Evolutionary conservation across 2,888 invertebrate species (phyloP), one percentile per base, ranked within the genome.

Genomic region (Caenorhabditis plicata): DNA sequence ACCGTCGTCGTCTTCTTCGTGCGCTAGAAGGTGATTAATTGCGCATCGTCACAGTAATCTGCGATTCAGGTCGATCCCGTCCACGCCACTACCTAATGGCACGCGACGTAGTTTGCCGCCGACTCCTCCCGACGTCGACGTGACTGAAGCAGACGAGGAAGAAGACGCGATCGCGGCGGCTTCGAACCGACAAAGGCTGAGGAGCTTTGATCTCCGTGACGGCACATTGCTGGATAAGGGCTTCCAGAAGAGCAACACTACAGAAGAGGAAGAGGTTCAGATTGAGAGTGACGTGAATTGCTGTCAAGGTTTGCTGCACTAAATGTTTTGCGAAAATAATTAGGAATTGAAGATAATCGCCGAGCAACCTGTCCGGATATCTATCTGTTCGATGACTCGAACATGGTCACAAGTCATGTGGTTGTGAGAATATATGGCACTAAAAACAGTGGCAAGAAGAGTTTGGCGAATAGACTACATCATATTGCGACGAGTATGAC

Each of bases 321-420:
- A 25, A 17, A 7, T 9, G 4, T 33, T 25, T 19, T 31, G n/a
- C 22, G 15, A 11, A 4, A 13, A 19, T 19, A 25, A n/a, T 29
- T 23, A 19, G 5, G 4, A 25, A 15, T 46, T 52, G 20, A 44
- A 51, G 70, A 68, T 31, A 49, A 23, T 13, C 73, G 78, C 13
- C 72, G 78, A 22, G 70, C 78, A 27, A 78, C 78, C 0, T 78
- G 78, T 53, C 78, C 78, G 2, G 78, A 78, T 42, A 78, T 78
- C 49, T 78, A 71, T 57, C 70, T 78, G 19, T 74, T 73, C 46
- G 61, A 67, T 7, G 55, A 52, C 2, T 46, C 47, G 26, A 55
- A 62, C 32, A 35, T 41, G 8, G 39, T 56, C 3, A 55, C 53
- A 44, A 55, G 48, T 29, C 48, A 56, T 32, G 63, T 68, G 9